Conservation (phyloP, 2,797 vertebrate genomes). For the Acanthurus leucopareius region DNA sequence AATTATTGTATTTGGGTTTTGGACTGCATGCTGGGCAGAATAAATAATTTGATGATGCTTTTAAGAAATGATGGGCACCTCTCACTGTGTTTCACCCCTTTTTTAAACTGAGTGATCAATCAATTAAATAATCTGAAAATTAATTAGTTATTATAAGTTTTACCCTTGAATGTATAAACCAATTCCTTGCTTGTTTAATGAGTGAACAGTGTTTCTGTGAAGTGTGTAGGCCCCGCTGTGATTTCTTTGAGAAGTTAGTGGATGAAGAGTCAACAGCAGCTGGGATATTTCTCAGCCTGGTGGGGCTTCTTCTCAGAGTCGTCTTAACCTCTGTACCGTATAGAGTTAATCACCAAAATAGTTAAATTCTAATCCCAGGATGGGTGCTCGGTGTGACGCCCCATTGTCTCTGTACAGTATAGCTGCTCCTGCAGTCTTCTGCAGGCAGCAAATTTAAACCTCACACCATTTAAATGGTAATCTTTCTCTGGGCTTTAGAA, state of each 20-base stretch:
- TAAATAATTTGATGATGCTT: too few relatives aligned
- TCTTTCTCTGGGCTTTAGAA: conserved; percentile 73
- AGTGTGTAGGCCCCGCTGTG: not conserved
- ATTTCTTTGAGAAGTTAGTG: not conserved
- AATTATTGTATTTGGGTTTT: too few relatives aligned
- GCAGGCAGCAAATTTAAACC: conserved; percentile 71
- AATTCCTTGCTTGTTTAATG: not conserved
- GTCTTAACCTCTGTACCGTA: conserved; percentile 45
- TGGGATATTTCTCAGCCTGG: not conserved
- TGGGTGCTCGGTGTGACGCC: conserved; percentile 49
- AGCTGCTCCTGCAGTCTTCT: conserved; percentile 61
- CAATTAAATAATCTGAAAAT: too few relatives aligned
- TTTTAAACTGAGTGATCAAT: too few relatives aligned
- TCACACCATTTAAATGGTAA: conserved; percentile 84
- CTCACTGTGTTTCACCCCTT: too few relatives aligned
- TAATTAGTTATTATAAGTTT: too few relatives aligned
- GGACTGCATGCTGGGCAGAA: too few relatives aligned
- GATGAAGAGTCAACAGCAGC: not conserved
- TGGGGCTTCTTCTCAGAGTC: conserved; percentile 6
- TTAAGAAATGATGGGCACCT: too few relatives aligned
- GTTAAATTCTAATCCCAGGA: conserved; percentile 66
- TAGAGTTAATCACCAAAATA: conserved; percentile 64
- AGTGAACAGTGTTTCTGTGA: not conserved
- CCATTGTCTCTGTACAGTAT: conserved; percentile 79
- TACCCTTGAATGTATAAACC: too few relatives aligned